Base-by-base conservation (phyloP, 2,113 vertebrate species). In the Guaruba guarouba region DNA sequence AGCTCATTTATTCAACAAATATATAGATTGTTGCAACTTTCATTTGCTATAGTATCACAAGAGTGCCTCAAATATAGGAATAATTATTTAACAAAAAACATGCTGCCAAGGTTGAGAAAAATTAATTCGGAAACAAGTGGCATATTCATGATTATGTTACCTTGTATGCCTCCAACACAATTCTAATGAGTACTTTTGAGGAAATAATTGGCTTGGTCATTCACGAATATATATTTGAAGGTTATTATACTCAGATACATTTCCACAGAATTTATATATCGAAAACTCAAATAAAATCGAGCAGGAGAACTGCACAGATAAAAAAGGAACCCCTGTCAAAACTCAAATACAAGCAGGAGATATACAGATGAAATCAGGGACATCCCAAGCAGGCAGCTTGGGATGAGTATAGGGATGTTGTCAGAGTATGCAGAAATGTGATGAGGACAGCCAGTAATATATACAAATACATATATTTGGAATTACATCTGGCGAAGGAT, bases 121-220 rank as follows among this genome's bases (percentile, higher is more conserved):
- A 97, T 96, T 97, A 96, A 97, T 95, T 97, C 95, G 49, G 91
- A 97, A 96, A 93, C 82, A 94, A 92, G 57, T 67, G 74, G 82
- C 94, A 94, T 97, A 97, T 97, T 97, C 89, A 96, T 96, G 92
- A 97, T 54, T 85, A 48, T 81, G 61, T 83, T 93, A 93, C 35
- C 35, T 96, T 79, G 68, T 93, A 92, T 88, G 62, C 93, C 82
- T 97, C 92, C 94, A 97, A 93, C 95, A 95, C 6, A 46, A 49
- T 48, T 46, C 57, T 97, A 96, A 84, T 97, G 97, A 97, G 79
- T 92, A 93, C 82, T 95, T 98, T 94, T 96, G 69, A 88, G 88
- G 62, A 97, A 97, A 96, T 97, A 98, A 98, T 97, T 97, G 93
- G 95, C 92, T 97, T 39, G 74, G 93, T 96, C 95, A 97, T 95